These are phyloP conservation scores for Podargus strigoides DNA, from an alignment of 2,797 vertebrate species.

Conservation along the genomic window DNA sequence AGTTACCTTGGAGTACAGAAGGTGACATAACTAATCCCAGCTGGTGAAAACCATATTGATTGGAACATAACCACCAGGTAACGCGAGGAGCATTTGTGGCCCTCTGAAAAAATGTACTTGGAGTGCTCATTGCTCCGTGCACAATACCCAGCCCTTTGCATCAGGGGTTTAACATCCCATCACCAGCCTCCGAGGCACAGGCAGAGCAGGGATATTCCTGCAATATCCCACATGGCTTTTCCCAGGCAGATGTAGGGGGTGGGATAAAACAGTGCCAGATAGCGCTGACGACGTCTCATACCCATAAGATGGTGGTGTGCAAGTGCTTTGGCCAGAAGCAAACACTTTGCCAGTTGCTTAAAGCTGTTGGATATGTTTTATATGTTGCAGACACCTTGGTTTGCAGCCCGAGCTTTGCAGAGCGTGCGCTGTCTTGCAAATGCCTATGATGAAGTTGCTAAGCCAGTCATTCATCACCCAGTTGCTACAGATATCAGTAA, in stretches of 20 bases:
- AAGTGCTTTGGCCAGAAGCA: background rate
- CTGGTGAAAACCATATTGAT: background rate
- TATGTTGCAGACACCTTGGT: fast-evolving
- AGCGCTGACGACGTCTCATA: fast-evolving
- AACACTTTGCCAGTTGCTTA: background rate
- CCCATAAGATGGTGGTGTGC: fast-evolving
- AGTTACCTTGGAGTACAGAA: conserved; percentile 18
- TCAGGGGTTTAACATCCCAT: background rate
- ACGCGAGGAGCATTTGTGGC: background rate
- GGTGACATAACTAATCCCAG: background rate
- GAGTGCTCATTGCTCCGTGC: fast-evolving
- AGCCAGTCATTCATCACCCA: background rate
- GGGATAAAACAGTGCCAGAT: background rate
- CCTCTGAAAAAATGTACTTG: background rate
- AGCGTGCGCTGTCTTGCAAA: fast-evolving
- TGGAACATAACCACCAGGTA: background rate
- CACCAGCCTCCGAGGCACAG: background rate
- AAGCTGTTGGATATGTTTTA: fast-evolving
- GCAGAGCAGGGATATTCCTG: no score
- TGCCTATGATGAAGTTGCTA: background rate
- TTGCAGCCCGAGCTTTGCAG: background rate
- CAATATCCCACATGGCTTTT: fast-evolving
- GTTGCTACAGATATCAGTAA: background rate
- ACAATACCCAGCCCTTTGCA: background rate
- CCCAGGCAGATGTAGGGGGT: fast-evolving